phyloP scores from a whole-genome alignment of 2,888 invertebrate species.

The Megaustenia siamemsis region DNA sequence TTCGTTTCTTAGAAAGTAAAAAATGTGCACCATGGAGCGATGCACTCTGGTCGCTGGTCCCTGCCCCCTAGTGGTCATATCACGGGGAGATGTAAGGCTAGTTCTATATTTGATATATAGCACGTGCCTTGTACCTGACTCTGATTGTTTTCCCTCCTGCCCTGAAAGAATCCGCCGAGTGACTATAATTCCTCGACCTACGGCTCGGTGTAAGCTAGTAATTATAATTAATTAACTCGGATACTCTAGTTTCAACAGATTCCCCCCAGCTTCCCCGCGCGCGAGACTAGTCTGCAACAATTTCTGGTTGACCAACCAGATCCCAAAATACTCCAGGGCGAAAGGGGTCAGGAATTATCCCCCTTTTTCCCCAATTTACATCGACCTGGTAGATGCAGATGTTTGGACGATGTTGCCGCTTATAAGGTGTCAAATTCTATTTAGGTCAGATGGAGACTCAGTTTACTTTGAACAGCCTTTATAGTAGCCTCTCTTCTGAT shows the following conservation, averaged over 20 bases:
- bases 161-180: not conserved
- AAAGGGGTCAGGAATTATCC: not conserved
- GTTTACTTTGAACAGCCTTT: not conserved
- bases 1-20: not conserved
- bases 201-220: not conserved
- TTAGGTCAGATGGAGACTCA: not conserved
- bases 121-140: not conserved
- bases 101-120: not conserved
- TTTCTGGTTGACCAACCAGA: not conserved
- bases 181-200: not conserved
- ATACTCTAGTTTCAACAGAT: conserved; percentile 8
- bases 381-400: conserved; percentile 30
- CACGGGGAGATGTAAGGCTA: not conserved
- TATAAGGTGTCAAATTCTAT: conserved; percentile 24
- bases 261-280: not conserved
- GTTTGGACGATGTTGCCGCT: not conserved
- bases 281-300: not conserved
- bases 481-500: not conserved
- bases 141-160: not conserved
- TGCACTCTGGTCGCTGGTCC: not conserved
- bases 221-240: conserved; percentile 9
- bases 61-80: not conserved
- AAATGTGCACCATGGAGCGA: not conserved
- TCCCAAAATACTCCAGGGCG: not conserved
- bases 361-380: too few species aligned